phyloP scores from a whole-genome alignment of 2,888 invertebrate species.

The Phyto melanocephala region DNA sequence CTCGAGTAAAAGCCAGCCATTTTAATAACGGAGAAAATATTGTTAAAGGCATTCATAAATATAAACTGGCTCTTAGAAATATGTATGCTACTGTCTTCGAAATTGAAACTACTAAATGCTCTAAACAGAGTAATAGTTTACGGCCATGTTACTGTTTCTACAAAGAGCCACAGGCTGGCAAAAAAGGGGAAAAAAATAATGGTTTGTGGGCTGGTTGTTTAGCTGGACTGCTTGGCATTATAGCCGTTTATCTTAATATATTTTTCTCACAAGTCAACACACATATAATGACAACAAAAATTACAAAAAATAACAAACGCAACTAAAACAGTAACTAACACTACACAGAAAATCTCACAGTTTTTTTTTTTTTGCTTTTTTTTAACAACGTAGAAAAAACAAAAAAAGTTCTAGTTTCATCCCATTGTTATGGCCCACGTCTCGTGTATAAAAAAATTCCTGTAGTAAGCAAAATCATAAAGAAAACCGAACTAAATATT shows the following conservation, averaged over 20 bases:
- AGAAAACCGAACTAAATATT: background rate
- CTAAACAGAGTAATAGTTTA: conserved; percentile 17
- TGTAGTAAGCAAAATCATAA: conserved; percentile 32
- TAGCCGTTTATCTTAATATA: conserved; percentile 19
- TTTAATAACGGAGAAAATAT: conserved; percentile 19
- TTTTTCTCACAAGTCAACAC: conserved; percentile 54
- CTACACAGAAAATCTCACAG: too few relatives aligned
- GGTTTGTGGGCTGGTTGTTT: background rate
- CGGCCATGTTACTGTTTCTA: conserved; percentile 1
- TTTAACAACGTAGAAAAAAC: background rate
- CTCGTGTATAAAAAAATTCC: conserved; percentile 1
- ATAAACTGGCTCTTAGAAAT: conserved; percentile 2
- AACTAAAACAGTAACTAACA: too few relatives aligned
- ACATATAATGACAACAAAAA: conserved; percentile 35
- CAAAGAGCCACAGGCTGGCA: background rate
- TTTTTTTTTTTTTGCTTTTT: background rate
- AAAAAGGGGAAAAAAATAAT: background rate
- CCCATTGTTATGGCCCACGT: conserved; percentile 27
- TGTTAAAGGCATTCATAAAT: conserved; percentile 13
- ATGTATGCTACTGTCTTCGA: background rate
- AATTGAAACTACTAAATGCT: conserved; percentile 7
- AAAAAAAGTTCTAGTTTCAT: background rate
- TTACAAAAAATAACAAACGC: too few relatives aligned
- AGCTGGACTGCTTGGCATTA: background rate
- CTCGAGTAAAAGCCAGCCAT: background rate